These are phyloP conservation scores for Caerostris darwini DNA, from an alignment of 1,140 invertebrate species.

Conservation along the genomic window DNA sequence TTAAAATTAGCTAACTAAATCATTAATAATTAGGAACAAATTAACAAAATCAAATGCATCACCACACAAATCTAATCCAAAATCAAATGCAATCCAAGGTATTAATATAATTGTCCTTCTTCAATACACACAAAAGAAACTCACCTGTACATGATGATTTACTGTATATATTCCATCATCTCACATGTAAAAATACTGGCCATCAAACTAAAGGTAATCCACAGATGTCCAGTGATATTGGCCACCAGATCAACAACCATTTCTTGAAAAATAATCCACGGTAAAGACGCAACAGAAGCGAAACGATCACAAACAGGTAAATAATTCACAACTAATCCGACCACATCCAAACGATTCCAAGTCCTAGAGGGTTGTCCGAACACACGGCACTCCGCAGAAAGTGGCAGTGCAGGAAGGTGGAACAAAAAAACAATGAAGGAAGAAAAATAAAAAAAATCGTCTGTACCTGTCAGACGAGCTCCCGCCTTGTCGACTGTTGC, in stretches of 20 bases:
- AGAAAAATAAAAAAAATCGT: not conserved
- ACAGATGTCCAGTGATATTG: not conserved
- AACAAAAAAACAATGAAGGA: not conserved
- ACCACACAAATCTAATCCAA: too few relatives aligned
- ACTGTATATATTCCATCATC: not conserved
- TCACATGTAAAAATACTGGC: not conserved
- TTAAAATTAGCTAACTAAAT: too few relatives aligned
- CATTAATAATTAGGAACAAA: too few relatives aligned
- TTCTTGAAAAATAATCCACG: not conserved
- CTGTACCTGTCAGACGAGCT: slow-evolving; percentile 33
- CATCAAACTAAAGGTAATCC: slow-evolving; percentile 24
- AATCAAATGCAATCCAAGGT: too few relatives aligned
- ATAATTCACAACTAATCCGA: not conserved
- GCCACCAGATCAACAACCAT: not conserved
- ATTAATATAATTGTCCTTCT: too few relatives aligned
- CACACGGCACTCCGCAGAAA: not conserved
- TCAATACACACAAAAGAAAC: not conserved
- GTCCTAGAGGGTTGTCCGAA: not conserved
- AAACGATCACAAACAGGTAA: not conserved
- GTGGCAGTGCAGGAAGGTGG: slow-evolving; percentile 18
- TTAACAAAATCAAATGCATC: too few relatives aligned
- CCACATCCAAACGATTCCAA: not conserved
- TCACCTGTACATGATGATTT: slow-evolving; percentile 21
- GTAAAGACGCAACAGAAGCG: not conserved
- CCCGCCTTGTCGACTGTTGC: not conserved